Evolutionary conservation across 2,113 vertebrate genomes (phyloP).

Genomic region (Labeo catla): DNA sequence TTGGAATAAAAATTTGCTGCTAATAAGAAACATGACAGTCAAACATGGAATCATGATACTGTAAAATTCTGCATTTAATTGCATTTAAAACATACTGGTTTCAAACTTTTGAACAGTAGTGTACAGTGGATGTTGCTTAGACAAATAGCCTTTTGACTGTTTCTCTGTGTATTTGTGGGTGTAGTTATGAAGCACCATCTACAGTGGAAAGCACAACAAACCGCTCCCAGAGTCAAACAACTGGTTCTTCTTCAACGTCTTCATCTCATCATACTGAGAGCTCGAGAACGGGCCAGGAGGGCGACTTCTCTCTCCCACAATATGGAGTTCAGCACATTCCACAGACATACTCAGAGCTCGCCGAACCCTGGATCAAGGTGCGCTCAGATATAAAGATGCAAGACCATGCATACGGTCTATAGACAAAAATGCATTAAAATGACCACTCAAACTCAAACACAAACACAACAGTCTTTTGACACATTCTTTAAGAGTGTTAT

Average conservation of each 20-base stretch:
- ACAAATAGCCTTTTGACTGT: background rate
- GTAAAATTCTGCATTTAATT: too few species aligned
- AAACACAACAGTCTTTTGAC: background rate
- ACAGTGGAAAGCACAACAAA: constrained; percentile 77
- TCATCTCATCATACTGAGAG: constrained; percentile 67
- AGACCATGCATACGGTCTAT: background rate
- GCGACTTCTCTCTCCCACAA: constrained; percentile 82
- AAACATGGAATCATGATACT: too few species aligned
- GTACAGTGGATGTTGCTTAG: background rate
- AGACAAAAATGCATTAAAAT: background rate
- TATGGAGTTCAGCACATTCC: constrained; percentile 88
- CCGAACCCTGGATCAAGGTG: constrained; percentile 91
- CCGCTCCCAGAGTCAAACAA: constrained; percentile 69
- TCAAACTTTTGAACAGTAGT: background rate
- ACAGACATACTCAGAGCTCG: constrained; percentile 81
- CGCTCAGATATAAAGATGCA: background rate
- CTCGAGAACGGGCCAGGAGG: constrained; percentile 75
- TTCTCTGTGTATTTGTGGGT: constrained; percentile 23
- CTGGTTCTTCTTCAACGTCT: constrained; percentile 66
- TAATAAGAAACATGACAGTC: too few species aligned
- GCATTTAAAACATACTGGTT: background rate
- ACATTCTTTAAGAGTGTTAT: background rate
- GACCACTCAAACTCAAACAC: background rate
- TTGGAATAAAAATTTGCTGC: too few species aligned
- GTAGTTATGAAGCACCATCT: constrained; percentile 81